Conservation (phyloP, 2,113 vertebrate species). For the Python bivittatus region DNA sequence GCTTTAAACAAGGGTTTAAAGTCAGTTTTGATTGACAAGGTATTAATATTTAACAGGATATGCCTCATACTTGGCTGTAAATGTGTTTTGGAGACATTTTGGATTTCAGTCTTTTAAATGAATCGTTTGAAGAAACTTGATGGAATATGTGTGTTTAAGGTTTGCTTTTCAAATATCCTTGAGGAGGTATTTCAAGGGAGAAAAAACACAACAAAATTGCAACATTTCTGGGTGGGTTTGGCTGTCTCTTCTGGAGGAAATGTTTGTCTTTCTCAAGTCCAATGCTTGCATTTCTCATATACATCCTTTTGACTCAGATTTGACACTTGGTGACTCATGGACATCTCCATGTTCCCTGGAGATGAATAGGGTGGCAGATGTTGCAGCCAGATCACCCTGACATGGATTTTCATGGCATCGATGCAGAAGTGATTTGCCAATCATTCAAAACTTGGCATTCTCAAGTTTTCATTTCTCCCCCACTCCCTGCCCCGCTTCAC, state of each 20-base stretch:
- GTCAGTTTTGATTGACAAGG: conserved; percentile 2
- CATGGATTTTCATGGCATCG: too few species aligned
- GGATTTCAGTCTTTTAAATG: not conserved
- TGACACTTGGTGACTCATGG: not conserved
- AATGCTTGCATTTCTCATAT: not conserved
- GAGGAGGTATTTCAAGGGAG: not conserved
- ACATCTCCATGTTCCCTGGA: too few species aligned
- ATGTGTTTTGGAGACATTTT: not conserved
- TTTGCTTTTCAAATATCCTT: not conserved
- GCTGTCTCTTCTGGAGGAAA: not conserved
- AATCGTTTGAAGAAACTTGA: not conserved
- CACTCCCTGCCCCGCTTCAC: too few species aligned
- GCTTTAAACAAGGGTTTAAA: conserved; percentile 29
- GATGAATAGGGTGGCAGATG: too few species aligned
- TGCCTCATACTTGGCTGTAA: not conserved
- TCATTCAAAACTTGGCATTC: too few species aligned
- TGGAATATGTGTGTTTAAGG: not conserved
- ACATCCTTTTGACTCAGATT: not conserved
- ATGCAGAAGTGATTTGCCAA: too few species aligned
- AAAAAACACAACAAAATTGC: not conserved
- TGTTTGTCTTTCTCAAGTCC: not conserved
- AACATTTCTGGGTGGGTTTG: not conserved
- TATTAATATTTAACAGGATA: conserved; percentile 17
- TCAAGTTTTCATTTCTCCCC: too few species aligned
- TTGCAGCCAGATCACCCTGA: too few species aligned